Evolutionary conservation across 64 coral and sea anemone genomes (phyloP).

Genomic region (Acropora yongei): DNA sequence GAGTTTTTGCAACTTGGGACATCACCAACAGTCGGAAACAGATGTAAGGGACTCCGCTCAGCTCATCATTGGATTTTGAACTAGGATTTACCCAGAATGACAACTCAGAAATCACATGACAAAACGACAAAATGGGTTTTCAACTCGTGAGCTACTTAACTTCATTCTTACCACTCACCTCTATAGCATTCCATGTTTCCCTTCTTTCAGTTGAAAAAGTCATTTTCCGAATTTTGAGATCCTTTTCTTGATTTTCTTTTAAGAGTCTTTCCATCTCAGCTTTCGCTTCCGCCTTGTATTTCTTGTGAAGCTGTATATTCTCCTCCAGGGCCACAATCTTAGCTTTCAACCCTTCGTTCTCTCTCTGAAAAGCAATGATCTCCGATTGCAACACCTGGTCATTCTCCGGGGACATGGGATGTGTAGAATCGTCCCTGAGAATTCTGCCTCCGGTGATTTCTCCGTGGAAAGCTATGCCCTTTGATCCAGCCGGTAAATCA

Average conservation of each 20-base stretch:
- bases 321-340: conserved; percentile 89
- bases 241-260: conserved; percentile 60
- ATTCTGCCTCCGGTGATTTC: neutral
- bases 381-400: conserved; percentile 55
- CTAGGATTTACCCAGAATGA: no score
- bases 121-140: no score
- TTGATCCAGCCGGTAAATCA: neutral
- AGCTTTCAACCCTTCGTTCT: conserved; percentile 90
- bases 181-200: neutral
- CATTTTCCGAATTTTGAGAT: conserved; percentile 10
- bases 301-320: conserved; percentile 88
- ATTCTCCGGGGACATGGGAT: conserved; percentile 35
- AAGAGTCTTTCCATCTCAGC: conserved; percentile 81
- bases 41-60: no score
- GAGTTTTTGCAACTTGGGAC: no score
- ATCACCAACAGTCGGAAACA: no score
- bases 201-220: neutral
- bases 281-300: conserved; percentile 86
- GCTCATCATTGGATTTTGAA: neutral
- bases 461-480: no score
- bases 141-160: neutral
- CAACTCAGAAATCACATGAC: no score
- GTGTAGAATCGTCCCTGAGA: neutral
- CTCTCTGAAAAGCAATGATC: conserved; percentile 71
- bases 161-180: neutral